A percentile compares a stretch with the other conserved stretches of the same genome.
phyloP scores from a whole-genome alignment of 2,113 vertebrate species.

The Tauraco erythrolophus region DNA sequence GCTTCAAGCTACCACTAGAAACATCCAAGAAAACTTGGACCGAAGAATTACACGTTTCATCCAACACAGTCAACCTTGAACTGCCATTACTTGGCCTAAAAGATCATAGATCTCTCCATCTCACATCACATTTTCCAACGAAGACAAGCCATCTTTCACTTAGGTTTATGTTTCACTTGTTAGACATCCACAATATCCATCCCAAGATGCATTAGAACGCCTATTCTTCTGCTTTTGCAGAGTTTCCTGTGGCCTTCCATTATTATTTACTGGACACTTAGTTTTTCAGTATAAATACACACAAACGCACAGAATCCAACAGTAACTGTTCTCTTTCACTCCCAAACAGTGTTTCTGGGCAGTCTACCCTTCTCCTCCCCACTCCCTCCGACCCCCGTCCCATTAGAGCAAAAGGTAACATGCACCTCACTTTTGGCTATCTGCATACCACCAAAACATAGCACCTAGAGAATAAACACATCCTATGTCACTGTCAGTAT shows the following conservation, averaged over 20 bases:
- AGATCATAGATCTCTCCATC: not conserved
- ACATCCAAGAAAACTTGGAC: not conserved
- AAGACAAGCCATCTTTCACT: not conserved
- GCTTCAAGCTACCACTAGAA: conserved; percentile 4
- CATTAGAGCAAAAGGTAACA: not conserved
- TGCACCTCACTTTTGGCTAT: not conserved
- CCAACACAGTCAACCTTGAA: not conserved
- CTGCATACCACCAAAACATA: not conserved
- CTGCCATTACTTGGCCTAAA: not conserved
- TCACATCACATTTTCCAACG: not conserved
- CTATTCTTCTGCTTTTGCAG: not conserved
- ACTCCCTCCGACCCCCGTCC: rapidly evolving
- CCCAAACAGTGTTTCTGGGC: not conserved
- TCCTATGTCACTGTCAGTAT: not conserved
- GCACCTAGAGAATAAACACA: not conserved
- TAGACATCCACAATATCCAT: not conserved
- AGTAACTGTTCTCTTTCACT: not conserved
- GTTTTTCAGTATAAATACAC: not conserved
- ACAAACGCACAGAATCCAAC: not conserved
- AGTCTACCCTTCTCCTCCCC: not conserved
- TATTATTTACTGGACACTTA: not conserved
- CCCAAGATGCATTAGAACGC: not conserved
- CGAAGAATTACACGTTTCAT: not conserved
- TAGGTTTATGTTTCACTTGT: not conserved
- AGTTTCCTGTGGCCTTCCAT: not conserved